Evolutionary conservation across 1,140 invertebrate genomes (phyloP).

Genomic region (Drosophila willistoni): DNA sequence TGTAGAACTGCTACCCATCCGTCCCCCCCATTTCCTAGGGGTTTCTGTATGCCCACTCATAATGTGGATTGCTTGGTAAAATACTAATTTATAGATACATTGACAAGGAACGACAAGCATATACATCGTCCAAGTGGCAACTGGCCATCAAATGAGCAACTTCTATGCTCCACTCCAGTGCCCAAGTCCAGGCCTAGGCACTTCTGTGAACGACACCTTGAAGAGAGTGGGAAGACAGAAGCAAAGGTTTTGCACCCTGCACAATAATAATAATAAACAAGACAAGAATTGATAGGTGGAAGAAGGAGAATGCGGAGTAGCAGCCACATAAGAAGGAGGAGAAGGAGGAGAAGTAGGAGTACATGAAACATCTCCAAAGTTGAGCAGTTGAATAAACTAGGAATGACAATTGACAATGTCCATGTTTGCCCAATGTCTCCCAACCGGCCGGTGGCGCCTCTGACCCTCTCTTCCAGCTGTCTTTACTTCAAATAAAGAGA

Average conservation of each 20-base stretch:
- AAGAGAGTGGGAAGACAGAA: conserved; percentile 39
- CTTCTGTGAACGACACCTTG: conserved; percentile 71
- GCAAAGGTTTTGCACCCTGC: conserved; percentile 44
- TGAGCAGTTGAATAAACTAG: conserved; percentile 78
- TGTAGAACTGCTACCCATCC: conserved; percentile 40
- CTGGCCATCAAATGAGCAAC: conserved; percentile 71
- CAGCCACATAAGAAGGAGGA: background rate
- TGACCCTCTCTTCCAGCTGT: conserved; percentile 17
- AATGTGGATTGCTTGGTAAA: conserved; percentile 63
- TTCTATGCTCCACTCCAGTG: conserved; percentile 9
- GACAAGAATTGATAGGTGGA: conserved; percentile 28
- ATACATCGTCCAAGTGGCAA: conserved; percentile 51
- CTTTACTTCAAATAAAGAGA: conserved; percentile 25
- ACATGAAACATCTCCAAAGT: conserved; percentile 53
- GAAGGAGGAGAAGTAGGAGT: background rate
- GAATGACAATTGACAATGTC: conserved; percentile 74
- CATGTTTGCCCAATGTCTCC: conserved; percentile 61
- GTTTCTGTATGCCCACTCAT: conserved; percentile 52
- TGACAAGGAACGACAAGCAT: conserved; percentile 48
- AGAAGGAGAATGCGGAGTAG: background rate
- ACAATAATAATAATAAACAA: conserved; percentile 76
- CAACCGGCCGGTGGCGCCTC: background rate
- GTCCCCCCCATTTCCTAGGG: conserved; percentile 13
- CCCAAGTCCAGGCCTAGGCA: background rate
- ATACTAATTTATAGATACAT: conserved; percentile 81